A percentile compares a stretch with the other conserved stretches of the same genome.
Evolutionary conservation across 2,113 vertebrate species (phyloP).

Genomic region (Coregonus clupeaformis): DNA sequence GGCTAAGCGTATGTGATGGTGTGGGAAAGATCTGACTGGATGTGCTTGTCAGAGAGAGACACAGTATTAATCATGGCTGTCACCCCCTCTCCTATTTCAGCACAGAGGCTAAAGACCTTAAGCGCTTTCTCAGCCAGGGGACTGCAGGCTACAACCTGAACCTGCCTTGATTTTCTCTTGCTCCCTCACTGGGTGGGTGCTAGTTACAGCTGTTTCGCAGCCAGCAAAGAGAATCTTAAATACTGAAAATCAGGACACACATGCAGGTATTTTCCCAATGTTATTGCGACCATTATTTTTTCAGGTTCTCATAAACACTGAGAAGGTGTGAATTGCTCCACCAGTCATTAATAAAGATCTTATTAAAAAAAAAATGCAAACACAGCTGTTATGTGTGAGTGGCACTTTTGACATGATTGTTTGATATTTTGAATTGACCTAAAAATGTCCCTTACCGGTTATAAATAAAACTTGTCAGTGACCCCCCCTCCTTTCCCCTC

Average conservation of each 20-base stretch:
- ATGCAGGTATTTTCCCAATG: not conserved
- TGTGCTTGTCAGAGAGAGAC: slow-evolving; percentile 51
- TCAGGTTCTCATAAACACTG: not conserved
- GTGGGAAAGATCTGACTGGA: slow-evolving; percentile 40
- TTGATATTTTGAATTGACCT: slow-evolving; percentile 8
- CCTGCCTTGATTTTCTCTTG: slow-evolving; percentile 34
- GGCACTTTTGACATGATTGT: not conserved
- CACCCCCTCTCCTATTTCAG: slow-evolving; percentile 62
- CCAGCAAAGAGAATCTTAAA: slow-evolving; percentile 12
- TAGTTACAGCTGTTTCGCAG: slow-evolving; percentile 25
- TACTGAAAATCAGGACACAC: slow-evolving; percentile 2
- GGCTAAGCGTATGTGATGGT: slow-evolving; percentile 14
- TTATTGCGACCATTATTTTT: too few species aligned
- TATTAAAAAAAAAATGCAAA: not conserved
- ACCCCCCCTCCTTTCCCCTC: slow-evolving; percentile 4
- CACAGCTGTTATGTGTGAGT: not conserved
- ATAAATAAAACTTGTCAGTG: not conserved
- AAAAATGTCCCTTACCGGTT: slow-evolving; percentile 6
- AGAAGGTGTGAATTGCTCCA: not conserved
- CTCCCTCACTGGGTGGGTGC: slow-evolving; percentile 11
- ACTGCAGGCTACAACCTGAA: not conserved
- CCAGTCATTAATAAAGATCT: not conserved
- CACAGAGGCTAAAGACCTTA: slow-evolving; percentile 36
- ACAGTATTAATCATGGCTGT: slow-evolving; percentile 52
- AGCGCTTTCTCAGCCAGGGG: slow-evolving; percentile 1